phyloP scores from a whole-genome alignment of 2,113 vertebrate genomes.

The Lepidothrix coronata region DNA sequence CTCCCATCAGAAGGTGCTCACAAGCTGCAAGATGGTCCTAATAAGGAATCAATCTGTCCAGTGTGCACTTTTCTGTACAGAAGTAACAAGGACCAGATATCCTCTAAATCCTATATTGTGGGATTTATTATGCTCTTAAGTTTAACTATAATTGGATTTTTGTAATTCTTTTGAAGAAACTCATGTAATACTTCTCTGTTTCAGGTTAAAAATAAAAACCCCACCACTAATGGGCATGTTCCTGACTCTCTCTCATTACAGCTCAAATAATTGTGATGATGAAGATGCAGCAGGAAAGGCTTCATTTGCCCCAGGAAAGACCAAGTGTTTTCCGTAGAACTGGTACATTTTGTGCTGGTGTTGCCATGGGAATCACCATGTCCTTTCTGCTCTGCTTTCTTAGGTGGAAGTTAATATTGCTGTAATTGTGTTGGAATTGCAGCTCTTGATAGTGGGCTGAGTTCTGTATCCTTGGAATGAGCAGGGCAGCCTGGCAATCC shows the following conservation, averaged over 20 bases:
- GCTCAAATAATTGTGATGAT: neutral
- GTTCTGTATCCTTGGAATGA: accelerated
- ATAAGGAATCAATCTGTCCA: neutral
- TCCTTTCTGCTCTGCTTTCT: neutral
- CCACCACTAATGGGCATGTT: neutral
- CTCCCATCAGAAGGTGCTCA: neutral
- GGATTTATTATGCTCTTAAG: neutral
- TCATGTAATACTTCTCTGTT: neutral
- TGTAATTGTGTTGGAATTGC: neutral
- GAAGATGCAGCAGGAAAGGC: neutral
- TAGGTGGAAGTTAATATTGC: neutral
- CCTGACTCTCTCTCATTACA: neutral
- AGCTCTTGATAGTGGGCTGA: neutral
- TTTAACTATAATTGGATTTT: neutral
- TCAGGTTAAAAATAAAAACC: neutral
- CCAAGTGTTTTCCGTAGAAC: neutral
- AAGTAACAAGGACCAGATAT: neutral
- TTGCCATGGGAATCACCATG: neutral
- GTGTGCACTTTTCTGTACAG: neutral
- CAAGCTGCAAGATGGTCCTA: neutral
- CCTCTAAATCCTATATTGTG: neutral
- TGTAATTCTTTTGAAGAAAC: neutral
- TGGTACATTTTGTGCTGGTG: neutral
- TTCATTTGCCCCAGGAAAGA: neutral
- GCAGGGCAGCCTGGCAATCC: neutral